These are phyloP conservation scores for Anthophora plumipes DNA, from an alignment of 2,888 invertebrate genomes.

Conservation along the genomic window DNA sequence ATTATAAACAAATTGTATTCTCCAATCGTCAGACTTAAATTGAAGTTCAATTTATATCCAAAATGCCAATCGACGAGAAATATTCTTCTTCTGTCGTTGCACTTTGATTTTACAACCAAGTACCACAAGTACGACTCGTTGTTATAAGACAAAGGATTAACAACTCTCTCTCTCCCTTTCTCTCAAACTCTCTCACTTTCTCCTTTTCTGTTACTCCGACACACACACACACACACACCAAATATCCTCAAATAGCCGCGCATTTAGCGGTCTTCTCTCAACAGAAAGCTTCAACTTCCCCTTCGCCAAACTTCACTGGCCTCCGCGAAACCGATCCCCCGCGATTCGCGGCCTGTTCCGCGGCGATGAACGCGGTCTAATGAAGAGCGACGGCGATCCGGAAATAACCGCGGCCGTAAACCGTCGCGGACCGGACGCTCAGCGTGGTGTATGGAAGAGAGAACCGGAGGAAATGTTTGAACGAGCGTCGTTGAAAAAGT, in stretches of 20 bases:
- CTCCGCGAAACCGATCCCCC: background rate
- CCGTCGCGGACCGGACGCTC: conserved; percentile 59
- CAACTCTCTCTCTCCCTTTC: too few relatives aligned
- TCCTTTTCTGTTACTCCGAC: too few relatives aligned
- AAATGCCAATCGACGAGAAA: too few relatives aligned
- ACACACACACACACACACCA: too few relatives aligned
- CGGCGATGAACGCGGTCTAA: conserved; percentile 22
- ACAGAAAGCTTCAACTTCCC: background rate
- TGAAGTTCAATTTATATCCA: too few relatives aligned
- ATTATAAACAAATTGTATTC: too few relatives aligned
- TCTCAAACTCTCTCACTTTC: too few relatives aligned
- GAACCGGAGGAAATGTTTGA: conserved; percentile 38
- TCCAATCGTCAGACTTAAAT: too few relatives aligned
- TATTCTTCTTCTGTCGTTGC: too few relatives aligned
- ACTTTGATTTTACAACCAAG: too few relatives aligned
- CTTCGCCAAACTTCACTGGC: background rate
- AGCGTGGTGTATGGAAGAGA: conserved; percentile 48
- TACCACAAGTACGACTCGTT: too few relatives aligned
- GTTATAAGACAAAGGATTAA: too few relatives aligned
- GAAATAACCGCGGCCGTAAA: conserved; percentile 75
- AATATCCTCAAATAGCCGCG: background rate
- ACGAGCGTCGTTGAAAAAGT: conserved; percentile 55
- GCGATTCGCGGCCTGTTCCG: conserved; percentile 12
- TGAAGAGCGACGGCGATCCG: conserved; percentile 65
- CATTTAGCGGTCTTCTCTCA: background rate